Base-by-base conservation (phyloP, 35 echinoderm and acorn worm genomes). In the Hemicentrotus pulcherrimus region DNA sequence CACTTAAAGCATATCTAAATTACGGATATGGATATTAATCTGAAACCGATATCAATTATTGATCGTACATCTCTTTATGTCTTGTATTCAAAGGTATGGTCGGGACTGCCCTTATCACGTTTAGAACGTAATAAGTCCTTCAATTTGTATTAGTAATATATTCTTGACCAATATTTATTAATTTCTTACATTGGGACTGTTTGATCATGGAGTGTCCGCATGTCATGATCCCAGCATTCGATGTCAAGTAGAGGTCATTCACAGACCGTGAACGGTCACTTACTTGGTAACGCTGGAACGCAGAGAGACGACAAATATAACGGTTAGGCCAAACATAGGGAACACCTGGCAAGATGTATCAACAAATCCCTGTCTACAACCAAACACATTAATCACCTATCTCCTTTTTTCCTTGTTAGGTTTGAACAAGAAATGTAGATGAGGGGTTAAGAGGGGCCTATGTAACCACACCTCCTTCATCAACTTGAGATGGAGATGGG, bases 311-410 rank as follows among this genome's bases (percentile, higher is more conserved):
- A 90, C 32, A 90, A 47, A 47, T 33, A 47, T 18, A 33, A 1
- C 32, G 19, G 18, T 90, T 45, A 90, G 12, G 13, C 32, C 88
- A 8, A 47, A 90, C 88, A 78, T 28, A 78, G 28, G 86, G 4
- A 90, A 90, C 88, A 90, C 88, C 88, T 90, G 88, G 88, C 46
- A 90, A 90, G 88, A 90, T 90, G 88, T 45, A 19, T 90, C 88
- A 45, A 90, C 88, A 90, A 90, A 90, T 18, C 88, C 4, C 19
- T 28, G 88, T 47, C 46, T 33, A 33, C 32, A 90, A 90, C 32
- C 32, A 24, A 33, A 2, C 32, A 19, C 32, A 90, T 90, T 90
- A 90, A 90, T 90, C 32, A 90, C 32, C 88, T 4, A 45, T 47
- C 32, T 13, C 88, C 45, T 59, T 90, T 18, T 59, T 90, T 18